A percentile compares a stretch with the other conserved stretches of the same genome.
phyloP scores from a whole-genome alignment of 2,888 invertebrate species.

The Thereva unica region DNA sequence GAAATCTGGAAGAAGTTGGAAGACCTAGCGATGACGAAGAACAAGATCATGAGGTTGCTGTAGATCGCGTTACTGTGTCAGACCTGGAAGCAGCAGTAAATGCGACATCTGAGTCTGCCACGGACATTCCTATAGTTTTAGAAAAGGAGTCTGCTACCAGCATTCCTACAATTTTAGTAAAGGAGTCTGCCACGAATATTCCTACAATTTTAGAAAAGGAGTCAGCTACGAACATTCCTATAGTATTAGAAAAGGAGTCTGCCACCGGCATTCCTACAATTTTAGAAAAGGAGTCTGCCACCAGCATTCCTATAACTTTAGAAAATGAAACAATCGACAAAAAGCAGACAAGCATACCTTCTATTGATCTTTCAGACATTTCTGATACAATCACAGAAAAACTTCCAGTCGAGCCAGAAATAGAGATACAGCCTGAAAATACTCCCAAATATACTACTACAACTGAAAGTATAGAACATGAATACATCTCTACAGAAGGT shows the following conservation, averaged over 20 bases:
- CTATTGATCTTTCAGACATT: too few species aligned
- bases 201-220: too few species aligned
- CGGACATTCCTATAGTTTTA: not conserved
- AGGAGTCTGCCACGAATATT: conserved; percentile 22
- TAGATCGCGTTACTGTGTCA: not conserved
- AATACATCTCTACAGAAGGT: not conserved
- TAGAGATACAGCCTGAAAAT: too few species aligned
- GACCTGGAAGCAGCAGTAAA: conserved; percentile 10
- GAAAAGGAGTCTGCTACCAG: conserved; percentile 29
- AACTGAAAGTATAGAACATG: conserved; percentile 1
- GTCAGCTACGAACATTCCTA: conserved; percentile 19
- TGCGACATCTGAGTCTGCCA: conserved; percentile 36
- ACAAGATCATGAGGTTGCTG: conserved; percentile 39
- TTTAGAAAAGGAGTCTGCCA: too few species aligned
- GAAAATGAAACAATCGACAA: too few species aligned
- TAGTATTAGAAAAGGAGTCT: too few species aligned
- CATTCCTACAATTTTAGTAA: too few species aligned
- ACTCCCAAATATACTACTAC: not conserved
- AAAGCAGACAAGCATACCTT: too few species aligned
- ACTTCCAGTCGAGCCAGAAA: too few species aligned
- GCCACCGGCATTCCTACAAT: conserved; percentile 16
- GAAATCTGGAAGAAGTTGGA: not conserved
- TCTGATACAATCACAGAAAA: too few species aligned
- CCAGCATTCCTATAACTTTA: not conserved
- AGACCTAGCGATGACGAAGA: conserved; percentile 41